Evolutionary conservation across 2,113 vertebrate species (phyloP).

Genomic region (Phylloscopus trochiloides): DNA sequence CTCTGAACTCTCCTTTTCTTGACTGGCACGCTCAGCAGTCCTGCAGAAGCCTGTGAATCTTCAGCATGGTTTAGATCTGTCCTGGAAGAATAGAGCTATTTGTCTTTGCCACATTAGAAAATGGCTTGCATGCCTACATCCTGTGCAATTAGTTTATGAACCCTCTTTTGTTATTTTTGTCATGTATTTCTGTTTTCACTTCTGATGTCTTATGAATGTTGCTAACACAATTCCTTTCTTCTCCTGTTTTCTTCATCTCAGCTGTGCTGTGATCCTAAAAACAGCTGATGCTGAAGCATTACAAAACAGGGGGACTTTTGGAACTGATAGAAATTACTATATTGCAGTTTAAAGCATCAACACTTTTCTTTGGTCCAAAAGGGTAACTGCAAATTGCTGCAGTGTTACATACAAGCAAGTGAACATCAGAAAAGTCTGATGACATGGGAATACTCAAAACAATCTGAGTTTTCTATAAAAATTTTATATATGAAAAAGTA

Average conservation of each 20-base stretch:
- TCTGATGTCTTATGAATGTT: slow-evolving; percentile 33
- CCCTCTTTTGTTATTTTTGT: slow-evolving; percentile 57
- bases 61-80: slow-evolving; percentile 36
- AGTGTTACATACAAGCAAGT: background rate
- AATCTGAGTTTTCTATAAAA: background rate
- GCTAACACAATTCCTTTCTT: slow-evolving; percentile 33
- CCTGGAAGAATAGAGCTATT: slow-evolving; percentile 53
- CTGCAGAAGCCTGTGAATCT: slow-evolving; percentile 33
- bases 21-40: background rate
- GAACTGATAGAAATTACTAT: background rate
- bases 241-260: slow-evolving; percentile 21
- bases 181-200: slow-evolving; percentile 59
- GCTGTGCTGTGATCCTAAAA: background rate
- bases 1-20: background rate
- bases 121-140: slow-evolving; percentile 49
- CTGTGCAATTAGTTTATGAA: slow-evolving; percentile 52
- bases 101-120: slow-evolving; percentile 54
- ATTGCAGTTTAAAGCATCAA: background rate
- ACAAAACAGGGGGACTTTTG: background rate
- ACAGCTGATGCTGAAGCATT: slow-evolving; percentile 26
- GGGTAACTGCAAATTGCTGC: background rate
- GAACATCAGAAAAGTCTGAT: background rate
- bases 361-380: background rate
- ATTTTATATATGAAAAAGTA: background rate
- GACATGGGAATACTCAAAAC: background rate